Base-by-base conservation (phyloP, 2,888 invertebrate genomes). In the Acleris literana region DNA sequence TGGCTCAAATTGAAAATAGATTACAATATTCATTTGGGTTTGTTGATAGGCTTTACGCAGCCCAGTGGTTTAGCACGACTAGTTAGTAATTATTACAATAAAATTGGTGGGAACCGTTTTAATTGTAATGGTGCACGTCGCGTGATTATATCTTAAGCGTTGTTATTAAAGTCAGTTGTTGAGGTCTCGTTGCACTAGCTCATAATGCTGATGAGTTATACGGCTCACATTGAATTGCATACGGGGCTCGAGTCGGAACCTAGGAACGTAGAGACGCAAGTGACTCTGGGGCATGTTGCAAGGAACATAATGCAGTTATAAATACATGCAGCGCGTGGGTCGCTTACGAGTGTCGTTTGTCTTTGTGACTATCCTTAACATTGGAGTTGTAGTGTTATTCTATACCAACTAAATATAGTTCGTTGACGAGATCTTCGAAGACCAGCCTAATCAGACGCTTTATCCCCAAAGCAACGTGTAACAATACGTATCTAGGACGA, bases 241-340 rank as follows among this genome's bases (percentile, higher is more conserved):
- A 66, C 46, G 61, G 53, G 39, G 39, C 39, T 13, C 39, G 66
- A 62, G 57, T 62, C 57, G 57, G 52, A 62, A 66, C 51, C 20
- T 60, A 22, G 20, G 54, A 66, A 62, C 61, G 56, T 48, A 56
- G 56, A 44, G 56, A 53, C 25, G 59, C 33, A 39, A 51, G 49
- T 44, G 48, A 13, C 39, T 33, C 39, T 13, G 39, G 13, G 1
- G 39, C 39, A 39, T 65, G 33, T 20, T 46, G 22, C 20, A 25
- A 13, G 49, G 20, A 43, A n/a, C 33, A 62, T 66, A 62, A 62
- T 66, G 66, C 66, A 62, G 66, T 66, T 66, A 66, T 66, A 62
- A 66, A 16, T 56, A 52, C 56, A 55, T 61, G 51, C 54, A 59
- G 39, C 43, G 65, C 66, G 66, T 66, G 53, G 66, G 65, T 52